phyloP scores from a whole-genome alignment of 2,113 vertebrate genomes.

The Crotalus viridis region DNA sequence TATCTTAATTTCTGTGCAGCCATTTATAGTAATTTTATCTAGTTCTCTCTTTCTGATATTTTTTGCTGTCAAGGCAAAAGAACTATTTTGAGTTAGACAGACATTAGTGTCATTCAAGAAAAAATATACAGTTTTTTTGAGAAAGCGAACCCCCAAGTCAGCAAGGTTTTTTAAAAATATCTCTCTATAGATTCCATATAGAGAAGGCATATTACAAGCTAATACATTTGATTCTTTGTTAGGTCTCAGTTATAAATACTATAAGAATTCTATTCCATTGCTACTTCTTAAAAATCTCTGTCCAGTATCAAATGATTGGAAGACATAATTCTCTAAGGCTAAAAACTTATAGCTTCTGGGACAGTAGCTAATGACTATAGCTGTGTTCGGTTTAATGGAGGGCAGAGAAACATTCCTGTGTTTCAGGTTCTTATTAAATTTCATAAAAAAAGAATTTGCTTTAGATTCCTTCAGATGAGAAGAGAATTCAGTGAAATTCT shows the following conservation, averaged over 20 bases:
- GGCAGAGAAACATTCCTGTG: background rate
- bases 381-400: background rate
- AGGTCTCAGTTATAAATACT: background rate
- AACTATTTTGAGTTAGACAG: background rate
- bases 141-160: background rate
- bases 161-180: background rate
- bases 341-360: background rate
- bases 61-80: background rate
- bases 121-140: background rate
- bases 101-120: background rate
- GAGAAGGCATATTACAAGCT: background rate
- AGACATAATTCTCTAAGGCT: background rate
- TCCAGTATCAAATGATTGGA: background rate
- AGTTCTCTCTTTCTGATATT: background rate
- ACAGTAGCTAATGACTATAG: background rate
- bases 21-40: background rate
- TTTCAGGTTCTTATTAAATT: background rate
- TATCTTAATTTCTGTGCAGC: background rate
- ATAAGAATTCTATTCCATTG: background rate
- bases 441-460: background rate
- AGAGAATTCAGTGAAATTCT: background rate
- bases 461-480: background rate
- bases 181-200: background rate
- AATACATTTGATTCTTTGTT: background rate
- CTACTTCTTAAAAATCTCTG: background rate